Evolutionary conservation across 2,888 invertebrate species (phyloP), one percentile per base, ranked within the genome.

Genomic region (Glaucopsyche alexis): DNA sequence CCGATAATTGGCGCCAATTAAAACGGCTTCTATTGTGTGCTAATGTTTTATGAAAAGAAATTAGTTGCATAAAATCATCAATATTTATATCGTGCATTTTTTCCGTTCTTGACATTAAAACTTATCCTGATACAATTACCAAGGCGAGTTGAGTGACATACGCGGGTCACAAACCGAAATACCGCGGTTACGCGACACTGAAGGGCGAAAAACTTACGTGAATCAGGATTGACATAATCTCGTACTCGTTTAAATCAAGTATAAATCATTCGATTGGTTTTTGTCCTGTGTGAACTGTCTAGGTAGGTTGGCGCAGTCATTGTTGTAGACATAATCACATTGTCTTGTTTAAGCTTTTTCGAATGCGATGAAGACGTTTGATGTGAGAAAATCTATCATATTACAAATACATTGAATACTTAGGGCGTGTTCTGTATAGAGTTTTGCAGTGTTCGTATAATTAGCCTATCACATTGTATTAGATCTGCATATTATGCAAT

Each of bases 321-420:
- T 74, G 74, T 72, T 67, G 5, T 72, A 66, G 29, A 52, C 55
- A 42, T 55, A 72, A 71, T 75, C 47, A 64, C 74, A 74, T 71
- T 76, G 72, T 74, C 71, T 76, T 60, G 38, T 67, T 45, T 69
- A 19, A 55, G 29, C 45, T 67, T 55, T 69, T 72, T 72, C 38
- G 50, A 55, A 67, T 66, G 19, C 71, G 64, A 76, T 76, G 73
- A 72, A 74, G 76, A 73, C 76, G 74, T 76, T 72, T 73, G 47
- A 52, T 47, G 66, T 74, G 75, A 74, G 75, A 76, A 76, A 74
- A 76, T 75, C 70, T 66, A 75, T 73, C 69, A 69, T 7, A 69
- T 49, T 69, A 13, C 45, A 69, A 49, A 69, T 69, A 69, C 69
- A 14, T 47, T 16, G 69, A 49, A 69, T 69, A 69, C 47, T 13